Percentiles rank a stretch among this genome's conserved stretches.
These are phyloP conservation scores for Sicus ferrugineus DNA, from an alignment of 2,888 invertebrate species.

Conservation along the genomic window DNA sequence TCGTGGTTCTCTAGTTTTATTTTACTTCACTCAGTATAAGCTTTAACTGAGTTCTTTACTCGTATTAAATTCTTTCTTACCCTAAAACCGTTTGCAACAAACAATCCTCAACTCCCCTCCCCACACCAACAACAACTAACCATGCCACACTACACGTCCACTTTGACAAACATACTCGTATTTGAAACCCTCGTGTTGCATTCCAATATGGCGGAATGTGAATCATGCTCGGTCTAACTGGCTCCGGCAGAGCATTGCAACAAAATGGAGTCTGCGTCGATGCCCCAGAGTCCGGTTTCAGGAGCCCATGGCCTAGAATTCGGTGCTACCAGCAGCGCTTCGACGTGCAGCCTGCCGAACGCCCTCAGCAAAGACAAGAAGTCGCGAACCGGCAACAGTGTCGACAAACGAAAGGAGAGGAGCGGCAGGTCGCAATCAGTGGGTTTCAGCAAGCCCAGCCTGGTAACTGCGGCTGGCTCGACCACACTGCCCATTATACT, in stretches of 20 bases:
- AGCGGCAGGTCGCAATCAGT: constrained; percentile 31
- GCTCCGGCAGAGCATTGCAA: constrained; percentile 10
- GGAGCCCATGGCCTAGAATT: constrained; percentile 35
- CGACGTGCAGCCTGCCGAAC: constrained; percentile 33
- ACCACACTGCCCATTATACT: constrained; percentile 65
- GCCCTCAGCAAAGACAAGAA: constrained; percentile 29
- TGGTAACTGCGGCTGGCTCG: constrained; percentile 52
- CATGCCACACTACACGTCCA: constrained; percentile 18
- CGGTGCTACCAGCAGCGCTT: constrained; percentile 37
- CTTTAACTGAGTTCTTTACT: no score
- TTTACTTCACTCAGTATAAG: no score
- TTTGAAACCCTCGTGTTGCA: background rate
- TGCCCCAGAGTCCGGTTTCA: constrained; percentile 38
- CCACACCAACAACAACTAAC: constrained; percentile 7
- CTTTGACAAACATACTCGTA: background rate
- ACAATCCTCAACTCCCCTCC: background rate
- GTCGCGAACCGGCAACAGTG: constrained; percentile 26
- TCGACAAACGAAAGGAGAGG: constrained; percentile 2
- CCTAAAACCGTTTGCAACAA: no score
- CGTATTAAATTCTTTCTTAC: no score
- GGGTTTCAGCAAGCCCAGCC: constrained; percentile 37
- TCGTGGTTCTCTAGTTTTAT: no score
- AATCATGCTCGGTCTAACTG: background rate
- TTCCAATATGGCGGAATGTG: background rate
- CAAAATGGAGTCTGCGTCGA: constrained; percentile 34